Conservation (phyloP, 2,113 vertebrate genomes). For the Chloroceryle aenea region DNA sequence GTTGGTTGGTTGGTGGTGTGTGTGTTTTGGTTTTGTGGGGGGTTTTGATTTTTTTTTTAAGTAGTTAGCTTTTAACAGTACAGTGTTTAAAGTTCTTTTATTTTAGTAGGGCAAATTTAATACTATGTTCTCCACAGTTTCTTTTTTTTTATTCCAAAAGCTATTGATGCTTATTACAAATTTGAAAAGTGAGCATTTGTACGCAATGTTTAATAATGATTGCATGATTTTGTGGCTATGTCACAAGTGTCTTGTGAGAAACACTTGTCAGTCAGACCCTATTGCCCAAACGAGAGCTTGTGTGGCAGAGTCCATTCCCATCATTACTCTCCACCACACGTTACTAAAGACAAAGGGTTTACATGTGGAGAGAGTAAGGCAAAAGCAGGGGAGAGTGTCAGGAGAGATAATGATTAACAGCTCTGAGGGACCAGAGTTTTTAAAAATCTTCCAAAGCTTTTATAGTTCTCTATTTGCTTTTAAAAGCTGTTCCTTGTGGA, state of each 20-base stretch:
- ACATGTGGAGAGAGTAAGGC: not conserved
- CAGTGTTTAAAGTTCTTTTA: not conserved
- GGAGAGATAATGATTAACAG: not conserved
- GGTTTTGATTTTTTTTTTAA: not conserved
- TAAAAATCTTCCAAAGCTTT: not conserved
- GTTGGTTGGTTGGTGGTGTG: no score
- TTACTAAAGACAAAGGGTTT: not conserved
- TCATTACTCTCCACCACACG: accelerated
- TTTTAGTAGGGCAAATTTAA: not conserved
- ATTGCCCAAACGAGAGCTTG: not conserved
- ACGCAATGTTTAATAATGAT: not conserved
- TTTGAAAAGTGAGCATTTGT: not conserved
- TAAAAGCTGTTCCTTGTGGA: not conserved
- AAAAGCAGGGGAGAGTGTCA: not conserved
- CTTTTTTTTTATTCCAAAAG: not conserved
- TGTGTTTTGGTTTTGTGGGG: no score
- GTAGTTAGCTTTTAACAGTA: not conserved
- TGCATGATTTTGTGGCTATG: not conserved
- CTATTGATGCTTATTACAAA: not conserved
- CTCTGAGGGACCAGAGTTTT: not conserved
- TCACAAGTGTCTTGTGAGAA: not conserved
- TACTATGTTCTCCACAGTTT: not conserved
- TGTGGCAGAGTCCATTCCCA: not conserved
- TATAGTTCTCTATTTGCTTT: not conserved
- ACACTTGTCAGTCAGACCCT: not conserved